Base-by-base conservation (phyloP, 2,888 invertebrate genomes). In the Acleris laterana region DNA sequence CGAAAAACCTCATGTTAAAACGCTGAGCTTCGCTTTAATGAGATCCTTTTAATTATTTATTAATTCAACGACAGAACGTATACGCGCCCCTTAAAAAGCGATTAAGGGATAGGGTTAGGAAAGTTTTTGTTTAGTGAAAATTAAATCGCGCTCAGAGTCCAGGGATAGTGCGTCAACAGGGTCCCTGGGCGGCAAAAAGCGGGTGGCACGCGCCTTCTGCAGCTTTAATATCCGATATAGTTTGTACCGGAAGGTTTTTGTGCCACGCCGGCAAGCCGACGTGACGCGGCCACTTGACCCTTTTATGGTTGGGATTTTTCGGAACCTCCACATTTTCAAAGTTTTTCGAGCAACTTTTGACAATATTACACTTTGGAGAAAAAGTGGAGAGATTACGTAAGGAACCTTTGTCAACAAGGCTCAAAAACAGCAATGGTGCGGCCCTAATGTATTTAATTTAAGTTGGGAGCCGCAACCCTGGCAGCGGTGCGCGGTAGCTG, bases 161-260 rank as follows among this genome's bases (percentile, higher is more conserved):
- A 76, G 75, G 70, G 74, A 64, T 69, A 69, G 69, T 63, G 72
- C 70, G 75, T 28, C 52, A 49, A 59, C 58, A 49, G 69, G 75
- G 73, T 74, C 76, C 74, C 74, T 72, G 71, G 70, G 49, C 68
- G 58, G 74, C 85, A 88, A 88, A 88, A 88, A 87, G 75, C 77
- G 72, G 84, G 80, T 84, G 85, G 87, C 88, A 87, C 88, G 85
- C 88, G 88, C 74, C 70, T 69, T 57, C 70, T 64, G 68, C 52
- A 63, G 88, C 84, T 90, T 88, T 90, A 88, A 92, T 90, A 89
- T 92, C 90, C 88, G 90, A 89, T 91, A 89, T 90, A 90, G 90
- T 91, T 90, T 85, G 87, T 84, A 81, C 82, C 84, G 77, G 46
- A 82, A 73, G 74, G 81, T 90, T 92, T 92, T 92, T 90, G 90